Base-by-base conservation (phyloP, 2,113 vertebrate genomes). In the Dipodomys stephensi region DNA sequence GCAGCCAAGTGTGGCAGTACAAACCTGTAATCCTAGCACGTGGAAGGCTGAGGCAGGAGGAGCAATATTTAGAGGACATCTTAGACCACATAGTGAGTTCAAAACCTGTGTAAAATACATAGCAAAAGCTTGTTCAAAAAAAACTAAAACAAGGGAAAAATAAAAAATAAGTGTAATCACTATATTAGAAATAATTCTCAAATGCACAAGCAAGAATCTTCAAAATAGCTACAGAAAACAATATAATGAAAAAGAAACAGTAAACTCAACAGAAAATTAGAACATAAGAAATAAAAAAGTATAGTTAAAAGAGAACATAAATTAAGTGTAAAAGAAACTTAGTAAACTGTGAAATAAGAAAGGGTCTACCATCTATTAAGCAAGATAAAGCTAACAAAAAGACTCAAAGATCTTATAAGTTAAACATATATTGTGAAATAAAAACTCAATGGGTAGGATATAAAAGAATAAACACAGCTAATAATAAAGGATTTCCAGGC, bases 271-370 rank as follows among this genome's bases (percentile, higher is more conserved):
- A 80, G 39, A 30, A 88, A 92, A 74, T 57, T 79, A 57, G 25
- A 90, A 83, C 12, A 90, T 9, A 39, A 53, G 12, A 68, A 72
- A 7, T 67, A 35, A 77, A 7, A 35, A 65, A 84, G 19, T 85
- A 44, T 86, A 76, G n/a, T 69, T 83, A 83, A 72, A 27, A 78
- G 25, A 71, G 46, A n/a, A 85, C 30, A 79, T n/a, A 82, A 73
- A 79, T 73, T 27, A 82, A 73, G 73, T 79, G 69, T 85, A 67
- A 90, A 93, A 85, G 35, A 86, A 93, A 27, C 88, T 39, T 39
- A 89, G 83, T 77, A 81, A 85, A 7, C 73, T 76, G 2, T 73
- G 23, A 87, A 90, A 60, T 65, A 67, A 78, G 23, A 85, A 84
- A 93, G 22, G 28, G 82, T 25, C 67, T 27, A 71, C 20, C 49